Conservation (phyloP, 2,113 vertebrate species). For the Gavia stellata region DNA sequence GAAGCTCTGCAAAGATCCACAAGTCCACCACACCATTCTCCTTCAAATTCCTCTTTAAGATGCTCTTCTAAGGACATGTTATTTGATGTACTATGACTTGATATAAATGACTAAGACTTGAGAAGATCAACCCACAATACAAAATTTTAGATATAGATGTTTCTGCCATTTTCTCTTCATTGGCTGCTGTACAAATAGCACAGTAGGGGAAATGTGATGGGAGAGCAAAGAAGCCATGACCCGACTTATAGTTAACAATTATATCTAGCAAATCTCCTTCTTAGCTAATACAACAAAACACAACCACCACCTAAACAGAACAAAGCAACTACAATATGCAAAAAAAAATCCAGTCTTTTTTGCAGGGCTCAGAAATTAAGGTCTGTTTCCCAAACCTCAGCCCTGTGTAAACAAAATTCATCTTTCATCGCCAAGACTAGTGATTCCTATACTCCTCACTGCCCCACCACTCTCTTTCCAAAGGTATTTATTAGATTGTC, state of each 20-base stretch:
- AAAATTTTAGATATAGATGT: background rate
- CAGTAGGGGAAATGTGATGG: background rate
- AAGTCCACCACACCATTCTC: background rate
- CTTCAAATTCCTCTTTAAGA: background rate
- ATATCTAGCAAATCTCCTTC: background rate
- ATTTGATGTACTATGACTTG: background rate
- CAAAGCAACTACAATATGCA: background rate
- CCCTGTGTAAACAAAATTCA: background rate
- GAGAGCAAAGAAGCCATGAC: background rate
- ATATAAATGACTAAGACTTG: background rate
- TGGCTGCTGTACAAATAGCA: background rate
- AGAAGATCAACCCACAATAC: background rate
- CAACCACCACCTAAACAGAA: background rate
- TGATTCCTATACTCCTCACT: background rate
- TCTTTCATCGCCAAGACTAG: background rate
- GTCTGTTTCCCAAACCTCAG: background rate
- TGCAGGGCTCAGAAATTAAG: background rate
- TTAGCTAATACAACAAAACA: background rate
- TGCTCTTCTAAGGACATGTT: background rate
- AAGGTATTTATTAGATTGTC: background rate
- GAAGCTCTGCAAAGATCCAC: background rate
- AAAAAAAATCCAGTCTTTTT: background rate
- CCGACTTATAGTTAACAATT: background rate
- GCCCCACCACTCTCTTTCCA: background rate
- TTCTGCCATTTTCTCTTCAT: background rate